Percentiles rank a stretch among this genome's conserved stretches.
phyloP scores from a whole-genome alignment of 1,140 invertebrate species.

The Lepidostoma basale region DNA sequence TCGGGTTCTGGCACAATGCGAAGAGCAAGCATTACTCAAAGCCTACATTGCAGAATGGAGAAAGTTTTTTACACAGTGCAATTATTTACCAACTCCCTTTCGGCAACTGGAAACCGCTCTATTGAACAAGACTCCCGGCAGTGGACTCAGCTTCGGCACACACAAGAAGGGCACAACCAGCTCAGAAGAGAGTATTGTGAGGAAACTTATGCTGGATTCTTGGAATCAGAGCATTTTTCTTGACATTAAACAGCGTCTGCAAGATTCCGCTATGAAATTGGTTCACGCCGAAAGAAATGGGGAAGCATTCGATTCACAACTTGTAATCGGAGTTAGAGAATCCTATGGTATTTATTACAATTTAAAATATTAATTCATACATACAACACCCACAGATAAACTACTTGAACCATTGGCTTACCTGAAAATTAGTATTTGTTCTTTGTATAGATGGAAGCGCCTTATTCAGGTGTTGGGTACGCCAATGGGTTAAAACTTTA shows the following conservation, averaged over 20 bases:
- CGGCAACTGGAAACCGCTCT: slow-evolving; percentile 87
- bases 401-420: too few relatives aligned
- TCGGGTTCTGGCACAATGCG: slow-evolving; percentile 86
- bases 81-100: slow-evolving; percentile 96
- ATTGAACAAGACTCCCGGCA: slow-evolving; percentile 56
- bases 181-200: slow-evolving; percentile 90
- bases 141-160: slow-evolving; percentile 55
- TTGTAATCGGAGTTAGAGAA: slow-evolving; percentile 95
- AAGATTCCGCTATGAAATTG: slow-evolving; percentile 97
- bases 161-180: slow-evolving; percentile 75
- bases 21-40: slow-evolving; percentile 93
- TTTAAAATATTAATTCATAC: background rate
- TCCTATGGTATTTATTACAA: slow-evolving; percentile 75
- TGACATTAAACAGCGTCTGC: slow-evolving; percentile 91
- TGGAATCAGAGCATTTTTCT: slow-evolving; percentile 98
- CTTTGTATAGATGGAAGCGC: too few relatives aligned
- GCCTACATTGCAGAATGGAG: slow-evolving; percentile 97
- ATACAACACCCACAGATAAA: background rate
- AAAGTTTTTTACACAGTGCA: slow-evolving; percentile 97
- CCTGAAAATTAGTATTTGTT: background rate
- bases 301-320: slow-evolving; percentile 95
- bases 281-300: slow-evolving; percentile 95
- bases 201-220: slow-evolving; percentile 94
- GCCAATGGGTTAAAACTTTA: too few relatives aligned
- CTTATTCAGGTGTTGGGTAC: background rate